Conservation (phyloP, 2,797 vertebrate genomes). For the Vireo griseus region DNA sequence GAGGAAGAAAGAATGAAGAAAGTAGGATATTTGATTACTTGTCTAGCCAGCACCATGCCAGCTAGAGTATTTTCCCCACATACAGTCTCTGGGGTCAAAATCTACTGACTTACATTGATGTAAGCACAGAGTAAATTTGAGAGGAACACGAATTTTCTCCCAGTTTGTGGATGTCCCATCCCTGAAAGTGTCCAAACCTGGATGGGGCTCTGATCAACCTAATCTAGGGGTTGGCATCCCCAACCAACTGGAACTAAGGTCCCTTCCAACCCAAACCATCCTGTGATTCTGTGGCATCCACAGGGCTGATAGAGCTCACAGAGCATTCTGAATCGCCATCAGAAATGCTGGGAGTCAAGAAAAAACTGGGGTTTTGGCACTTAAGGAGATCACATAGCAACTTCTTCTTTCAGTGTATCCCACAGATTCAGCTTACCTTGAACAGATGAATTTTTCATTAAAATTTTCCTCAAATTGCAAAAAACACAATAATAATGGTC, state of each 20-base stretch:
- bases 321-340: background rate
- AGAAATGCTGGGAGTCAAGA: background rate
- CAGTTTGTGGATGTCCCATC: background rate
- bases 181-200: background rate
- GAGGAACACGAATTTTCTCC: background rate
- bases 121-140: background rate
- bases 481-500: background rate
- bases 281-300: background rate
- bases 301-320: background rate
- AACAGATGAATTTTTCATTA: background rate
- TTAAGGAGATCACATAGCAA: background rate
- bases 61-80: background rate
- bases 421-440: background rate
- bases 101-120: background rate
- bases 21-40: background rate
- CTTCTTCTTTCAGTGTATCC: background rate
- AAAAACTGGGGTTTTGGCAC: fast-evolving
- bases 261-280: background rate
- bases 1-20: background rate
- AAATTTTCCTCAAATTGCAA: background rate
- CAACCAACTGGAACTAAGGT: background rate
- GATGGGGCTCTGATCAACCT: background rate
- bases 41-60: background rate
- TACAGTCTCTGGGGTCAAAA: background rate
- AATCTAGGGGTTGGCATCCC: background rate